Percentiles rank a stretch among this genome's conserved stretches.
phyloP scores from a whole-genome alignment of 2,113 vertebrate species.

The Haemorhous mexicanus region DNA sequence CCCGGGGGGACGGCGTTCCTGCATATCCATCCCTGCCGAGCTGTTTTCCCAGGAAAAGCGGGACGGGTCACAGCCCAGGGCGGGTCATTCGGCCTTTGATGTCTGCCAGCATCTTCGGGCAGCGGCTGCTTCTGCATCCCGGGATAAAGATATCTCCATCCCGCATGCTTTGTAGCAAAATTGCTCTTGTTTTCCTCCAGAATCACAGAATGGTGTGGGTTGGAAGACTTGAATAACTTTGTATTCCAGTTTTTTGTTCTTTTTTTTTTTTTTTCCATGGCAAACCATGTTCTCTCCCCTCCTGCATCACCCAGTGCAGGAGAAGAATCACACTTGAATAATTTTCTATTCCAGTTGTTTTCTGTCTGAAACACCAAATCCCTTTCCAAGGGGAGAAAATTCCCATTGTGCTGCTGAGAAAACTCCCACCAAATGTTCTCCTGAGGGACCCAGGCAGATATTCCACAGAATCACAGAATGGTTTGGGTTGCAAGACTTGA shows the following conservation, averaged over 20 bases:
- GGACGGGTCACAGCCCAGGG: background rate
- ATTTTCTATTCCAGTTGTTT: background rate
- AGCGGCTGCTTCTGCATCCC: background rate
- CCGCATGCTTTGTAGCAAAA: background rate
- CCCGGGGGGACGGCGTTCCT: background rate
- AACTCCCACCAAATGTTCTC: background rate
- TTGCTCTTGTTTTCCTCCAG: background rate
- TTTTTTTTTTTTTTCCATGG: too few relatives aligned
- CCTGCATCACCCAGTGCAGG: too few relatives aligned
- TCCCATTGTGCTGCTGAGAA: too few relatives aligned
- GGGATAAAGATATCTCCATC: background rate
- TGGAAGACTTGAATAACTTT: background rate
- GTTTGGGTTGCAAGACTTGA: too few relatives aligned
- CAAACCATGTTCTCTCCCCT: too few relatives aligned
- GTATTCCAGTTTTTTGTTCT: too few relatives aligned
- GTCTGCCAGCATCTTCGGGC: background rate
- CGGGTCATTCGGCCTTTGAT: constrained; percentile 37
- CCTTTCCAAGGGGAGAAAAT: background rate
- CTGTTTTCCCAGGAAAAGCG: background rate
- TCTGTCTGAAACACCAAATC: background rate
- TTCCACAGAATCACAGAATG: background rate
- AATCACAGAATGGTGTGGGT: background rate
- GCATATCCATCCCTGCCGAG: background rate
- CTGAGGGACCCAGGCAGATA: background rate
- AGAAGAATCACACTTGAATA: background rate